Conservation (phyloP, 92 coral and sea anemone genomes). For the Micromussa lordhowensis region DNA sequence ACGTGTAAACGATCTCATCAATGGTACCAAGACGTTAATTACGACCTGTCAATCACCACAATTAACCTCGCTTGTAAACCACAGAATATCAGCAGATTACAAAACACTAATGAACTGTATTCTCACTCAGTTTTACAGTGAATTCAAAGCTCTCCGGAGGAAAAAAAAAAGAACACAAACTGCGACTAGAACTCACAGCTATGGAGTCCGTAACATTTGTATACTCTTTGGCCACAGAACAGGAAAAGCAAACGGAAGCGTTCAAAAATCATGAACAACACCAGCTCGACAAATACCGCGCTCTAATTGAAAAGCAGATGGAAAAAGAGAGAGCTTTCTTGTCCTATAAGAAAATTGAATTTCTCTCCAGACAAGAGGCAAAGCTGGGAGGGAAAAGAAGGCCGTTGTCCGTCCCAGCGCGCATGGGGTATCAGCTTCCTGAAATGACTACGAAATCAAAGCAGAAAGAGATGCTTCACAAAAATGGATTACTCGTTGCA, state of each 20-base stretch:
- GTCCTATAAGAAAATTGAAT: conserved; percentile 17
- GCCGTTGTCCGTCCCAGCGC: not conserved
- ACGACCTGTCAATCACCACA: conserved; percentile 13
- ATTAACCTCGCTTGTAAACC: not conserved
- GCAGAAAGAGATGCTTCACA: not conserved
- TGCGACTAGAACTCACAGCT: not conserved
- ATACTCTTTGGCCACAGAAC: conserved; percentile 9
- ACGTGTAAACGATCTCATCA: not conserved
- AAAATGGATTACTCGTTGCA: not conserved
- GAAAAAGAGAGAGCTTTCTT: conserved; percentile 16
- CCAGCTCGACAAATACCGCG: conserved; percentile 23
- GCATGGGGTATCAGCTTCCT: not conserved
- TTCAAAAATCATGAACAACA: conserved; percentile 16
- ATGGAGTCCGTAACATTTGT: conserved; percentile 23
- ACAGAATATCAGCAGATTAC: not conserved
- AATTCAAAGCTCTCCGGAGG: not conserved
- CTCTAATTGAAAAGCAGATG: not conserved
- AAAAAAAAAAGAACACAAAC: not conserved
- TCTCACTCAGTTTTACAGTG: not conserved
- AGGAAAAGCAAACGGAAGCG: conserved; percentile 9
- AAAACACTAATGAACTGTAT: not conserved
- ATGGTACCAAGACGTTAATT: not conserved
- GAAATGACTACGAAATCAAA: not conserved
- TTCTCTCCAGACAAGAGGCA: conserved; percentile 19
- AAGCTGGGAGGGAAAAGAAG: not conserved